Conservation (phyloP, 2,888 invertebrate genomes). For the Crossocerus cetratus region DNA sequence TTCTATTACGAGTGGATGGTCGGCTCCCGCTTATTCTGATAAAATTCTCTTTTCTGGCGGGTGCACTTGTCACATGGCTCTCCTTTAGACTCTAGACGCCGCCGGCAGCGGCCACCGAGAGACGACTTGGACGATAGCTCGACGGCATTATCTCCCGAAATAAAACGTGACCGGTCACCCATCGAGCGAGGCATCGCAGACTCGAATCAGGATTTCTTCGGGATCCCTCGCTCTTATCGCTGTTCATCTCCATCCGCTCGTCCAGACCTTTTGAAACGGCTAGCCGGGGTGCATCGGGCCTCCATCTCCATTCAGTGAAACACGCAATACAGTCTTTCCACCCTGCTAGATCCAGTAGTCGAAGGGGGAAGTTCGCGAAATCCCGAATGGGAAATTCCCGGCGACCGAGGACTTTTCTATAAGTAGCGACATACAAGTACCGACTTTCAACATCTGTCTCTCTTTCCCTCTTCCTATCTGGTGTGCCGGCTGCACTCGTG, state of each 20-base stretch:
- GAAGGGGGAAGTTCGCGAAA: neutral
- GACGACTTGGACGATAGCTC: neutral
- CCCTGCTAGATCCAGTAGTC: conserved; percentile 5
- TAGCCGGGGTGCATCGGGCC: conserved; percentile 35
- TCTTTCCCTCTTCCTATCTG: conserved; percentile 14
- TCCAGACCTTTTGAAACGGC: conserved; percentile 50
- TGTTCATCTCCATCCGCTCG: conserved; percentile 45
- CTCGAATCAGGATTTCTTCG: conserved; percentile 55
- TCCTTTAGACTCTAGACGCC: conserved; percentile 18
- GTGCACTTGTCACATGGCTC: conserved; percentile 9
- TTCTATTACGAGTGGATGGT: conserved; percentile 31
- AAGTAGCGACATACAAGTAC: conserved; percentile 34
- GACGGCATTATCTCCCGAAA: conserved; percentile 30
- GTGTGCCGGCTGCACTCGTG: neutral
- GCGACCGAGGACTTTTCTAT: conserved; percentile 18
- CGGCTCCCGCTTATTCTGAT: conserved; percentile 28
- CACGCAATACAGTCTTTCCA: conserved; percentile 41
- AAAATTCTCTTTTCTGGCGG: conserved; percentile 37
- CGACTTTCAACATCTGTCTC: conserved; percentile 41
- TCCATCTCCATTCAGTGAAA: conserved; percentile 53
- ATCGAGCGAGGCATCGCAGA: conserved; percentile 52
- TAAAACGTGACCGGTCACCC: conserved; percentile 55
- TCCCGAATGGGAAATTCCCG: conserved; percentile 34
- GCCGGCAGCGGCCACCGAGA: neutral
- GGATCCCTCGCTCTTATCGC: conserved; percentile 46